Percentiles rank a stretch among this genome's conserved stretches.
Evolutionary conservation across 2,113 vertebrate species (phyloP).

Genomic region (Oreamnos americanus): DNA sequence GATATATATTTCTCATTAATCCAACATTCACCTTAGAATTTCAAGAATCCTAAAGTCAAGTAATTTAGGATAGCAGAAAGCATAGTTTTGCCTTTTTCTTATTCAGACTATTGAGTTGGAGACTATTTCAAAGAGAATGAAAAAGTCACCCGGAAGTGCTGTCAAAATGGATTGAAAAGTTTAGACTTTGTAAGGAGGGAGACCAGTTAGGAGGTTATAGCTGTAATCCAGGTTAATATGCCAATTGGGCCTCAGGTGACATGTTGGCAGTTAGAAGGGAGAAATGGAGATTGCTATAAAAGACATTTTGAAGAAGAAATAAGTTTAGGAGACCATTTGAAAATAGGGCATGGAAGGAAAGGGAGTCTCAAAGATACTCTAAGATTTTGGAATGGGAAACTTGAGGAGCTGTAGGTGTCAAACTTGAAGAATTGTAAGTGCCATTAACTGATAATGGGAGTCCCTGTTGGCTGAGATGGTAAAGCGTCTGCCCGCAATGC

Average conservation of each 20-base stretch:
- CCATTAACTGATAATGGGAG: neutral
- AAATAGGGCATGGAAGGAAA: neutral
- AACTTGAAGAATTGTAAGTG: neutral
- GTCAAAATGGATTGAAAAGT: neutral
- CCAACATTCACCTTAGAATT: neutral
- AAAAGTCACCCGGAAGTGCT: neutral
- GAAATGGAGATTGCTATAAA: neutral
- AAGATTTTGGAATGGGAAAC: neutral
- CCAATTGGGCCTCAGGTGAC: neutral
- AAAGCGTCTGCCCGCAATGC: no score
- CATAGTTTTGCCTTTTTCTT: neutral
- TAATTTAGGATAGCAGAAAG: neutral
- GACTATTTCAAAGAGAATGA: constrained; percentile 7
- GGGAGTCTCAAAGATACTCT: neutral
- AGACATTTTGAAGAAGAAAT: constrained; percentile 1
- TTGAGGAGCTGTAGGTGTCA: neutral
- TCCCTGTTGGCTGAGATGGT: no score
- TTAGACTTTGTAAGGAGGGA: neutral
- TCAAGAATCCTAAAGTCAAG: neutral
- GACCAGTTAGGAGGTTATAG: neutral
- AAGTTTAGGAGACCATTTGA: neutral
- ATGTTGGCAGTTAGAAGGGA: neutral
- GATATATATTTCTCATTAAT: neutral
- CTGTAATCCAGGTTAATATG: neutral
- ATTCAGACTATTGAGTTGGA: neutral